A percentile compares a stretch with the other conserved stretches of the same genome.
Conservation (phyloP, 2,113 vertebrate genomes). For the Pseudopipra pipra region DNA sequence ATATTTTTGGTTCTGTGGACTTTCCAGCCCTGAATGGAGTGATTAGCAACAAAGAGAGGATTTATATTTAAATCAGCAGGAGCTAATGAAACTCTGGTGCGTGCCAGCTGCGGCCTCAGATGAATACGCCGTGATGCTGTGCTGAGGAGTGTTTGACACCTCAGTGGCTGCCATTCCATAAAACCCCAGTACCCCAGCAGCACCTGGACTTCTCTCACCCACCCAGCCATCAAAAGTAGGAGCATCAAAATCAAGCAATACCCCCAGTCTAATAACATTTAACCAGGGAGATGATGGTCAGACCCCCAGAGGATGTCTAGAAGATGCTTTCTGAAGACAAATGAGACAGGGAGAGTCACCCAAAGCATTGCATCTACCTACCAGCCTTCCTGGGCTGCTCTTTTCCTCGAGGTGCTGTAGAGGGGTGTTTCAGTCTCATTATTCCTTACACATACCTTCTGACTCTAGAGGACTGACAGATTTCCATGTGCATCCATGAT, state of each 20-base stretch:
- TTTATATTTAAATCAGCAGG: slow-evolving; percentile 10
- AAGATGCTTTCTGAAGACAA: not conserved
- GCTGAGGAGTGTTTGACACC: not conserved
- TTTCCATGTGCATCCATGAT: rapidly evolving
- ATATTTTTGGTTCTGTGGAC: slow-evolving; percentile 20
- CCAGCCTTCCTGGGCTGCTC: not conserved
- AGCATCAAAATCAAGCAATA: not conserved
- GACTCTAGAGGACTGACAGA: not conserved
- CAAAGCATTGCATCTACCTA: not conserved
- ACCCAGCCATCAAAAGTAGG: not conserved
- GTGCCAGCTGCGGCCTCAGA: not conserved
- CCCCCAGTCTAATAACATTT: not conserved
- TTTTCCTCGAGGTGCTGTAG: not conserved
- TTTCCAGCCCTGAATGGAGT: slow-evolving; percentile 20
- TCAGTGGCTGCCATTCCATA: not conserved
- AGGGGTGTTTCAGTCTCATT: not conserved
- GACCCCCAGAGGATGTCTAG: not conserved
- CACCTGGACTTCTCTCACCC: not conserved
- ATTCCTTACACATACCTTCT: not conserved
- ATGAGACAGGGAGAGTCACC: not conserved
- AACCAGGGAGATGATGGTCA: not conserved
- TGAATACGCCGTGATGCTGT: rapidly evolving
- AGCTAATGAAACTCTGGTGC: not conserved
- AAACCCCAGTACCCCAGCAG: not conserved
- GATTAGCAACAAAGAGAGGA: not conserved